phyloP scores from a whole-genome alignment of 2,113 vertebrate species.

The Callopanchax toddi region DNA sequence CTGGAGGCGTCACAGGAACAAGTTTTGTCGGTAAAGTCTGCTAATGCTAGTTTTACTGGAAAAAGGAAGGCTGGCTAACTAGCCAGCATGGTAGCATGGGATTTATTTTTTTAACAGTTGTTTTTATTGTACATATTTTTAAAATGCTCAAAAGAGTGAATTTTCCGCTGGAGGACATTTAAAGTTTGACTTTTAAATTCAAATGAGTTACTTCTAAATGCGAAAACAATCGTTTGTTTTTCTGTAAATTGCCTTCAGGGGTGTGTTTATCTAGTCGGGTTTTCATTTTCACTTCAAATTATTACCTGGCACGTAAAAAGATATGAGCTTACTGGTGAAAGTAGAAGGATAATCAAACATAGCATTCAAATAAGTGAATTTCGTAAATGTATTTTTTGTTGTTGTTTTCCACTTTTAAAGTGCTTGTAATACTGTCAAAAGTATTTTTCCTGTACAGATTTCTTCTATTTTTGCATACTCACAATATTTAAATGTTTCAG shows the following conservation, averaged over 20 bases:
- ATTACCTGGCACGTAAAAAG: too few species aligned
- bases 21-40: conserved; percentile 62
- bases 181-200: not conserved
- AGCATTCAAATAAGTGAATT: too few species aligned
- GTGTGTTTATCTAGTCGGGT: not conserved
- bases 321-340: too few species aligned
- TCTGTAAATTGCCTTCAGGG: not conserved
- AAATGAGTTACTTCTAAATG: not conserved
- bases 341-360: too few species aligned
- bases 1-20: conserved; percentile 57
- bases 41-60: conserved; percentile 19
- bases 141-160: fast-evolving
- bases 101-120: conserved; percentile 13
- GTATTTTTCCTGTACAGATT: too few species aligned
- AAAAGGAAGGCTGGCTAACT: conserved; percentile 26
- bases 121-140: not conserved
- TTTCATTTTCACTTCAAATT: too few species aligned
- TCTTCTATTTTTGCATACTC: too few species aligned
- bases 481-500: too few species aligned
- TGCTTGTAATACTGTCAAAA: too few species aligned
- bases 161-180: not conserved
- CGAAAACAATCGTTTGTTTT: not conserved
- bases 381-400: too few species aligned
- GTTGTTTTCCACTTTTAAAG: too few species aligned
- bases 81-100: conserved; percentile 16